Evolutionary conservation across 2,113 vertebrate species (phyloP).

Genomic region (Oreocharis arfaki): DNA sequence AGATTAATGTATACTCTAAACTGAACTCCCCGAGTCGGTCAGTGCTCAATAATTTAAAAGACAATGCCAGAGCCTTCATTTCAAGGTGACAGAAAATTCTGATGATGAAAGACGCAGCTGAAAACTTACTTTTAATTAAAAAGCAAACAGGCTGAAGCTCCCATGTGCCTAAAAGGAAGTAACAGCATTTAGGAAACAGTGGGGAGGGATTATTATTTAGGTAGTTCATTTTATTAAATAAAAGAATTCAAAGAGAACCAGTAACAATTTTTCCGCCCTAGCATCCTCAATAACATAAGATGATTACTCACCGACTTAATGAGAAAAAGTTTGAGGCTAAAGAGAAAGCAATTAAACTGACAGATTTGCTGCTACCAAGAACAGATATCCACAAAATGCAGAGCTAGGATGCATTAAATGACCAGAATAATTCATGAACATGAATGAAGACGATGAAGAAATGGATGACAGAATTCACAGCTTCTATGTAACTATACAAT

Average conservation of each 20-base stretch:
- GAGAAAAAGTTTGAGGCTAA: slow-evolving; percentile 44
- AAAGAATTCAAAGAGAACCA: slow-evolving; percentile 32
- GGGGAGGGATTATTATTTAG: slow-evolving; percentile 47
- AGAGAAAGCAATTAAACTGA: slow-evolving; percentile 52
- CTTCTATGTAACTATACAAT: not conserved
- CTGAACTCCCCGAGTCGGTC: slow-evolving; percentile 28
- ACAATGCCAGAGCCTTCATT: slow-evolving; percentile 57
- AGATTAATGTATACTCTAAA: slow-evolving; percentile 72
- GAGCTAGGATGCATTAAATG: slow-evolving; percentile 3
- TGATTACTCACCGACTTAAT: slow-evolving; percentile 43
- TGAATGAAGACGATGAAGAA: not conserved
- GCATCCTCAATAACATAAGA: slow-evolving; percentile 37
- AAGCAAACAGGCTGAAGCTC: slow-evolving; percentile 44
- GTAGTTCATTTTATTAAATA: slow-evolving; percentile 45
- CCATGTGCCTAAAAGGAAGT: slow-evolving; percentile 29
- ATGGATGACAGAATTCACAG: not conserved
- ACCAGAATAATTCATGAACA: slow-evolving; percentile 26
- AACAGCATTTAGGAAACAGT: slow-evolving; percentile 21
- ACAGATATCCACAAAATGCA: not conserved
- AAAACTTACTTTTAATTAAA: slow-evolving; percentile 72
- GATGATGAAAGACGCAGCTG: slow-evolving; percentile 61
- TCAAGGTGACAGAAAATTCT: slow-evolving; percentile 73
- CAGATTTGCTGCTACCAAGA: slow-evolving; percentile 32
- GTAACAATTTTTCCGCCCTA: slow-evolving; percentile 13
- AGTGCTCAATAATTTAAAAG: slow-evolving; percentile 67